Percentiles rank a stretch among this genome's conserved stretches.
Evolutionary conservation across 2,888 invertebrate genomes (phyloP).

Genomic region (Eupithecia subfuscata): DNA sequence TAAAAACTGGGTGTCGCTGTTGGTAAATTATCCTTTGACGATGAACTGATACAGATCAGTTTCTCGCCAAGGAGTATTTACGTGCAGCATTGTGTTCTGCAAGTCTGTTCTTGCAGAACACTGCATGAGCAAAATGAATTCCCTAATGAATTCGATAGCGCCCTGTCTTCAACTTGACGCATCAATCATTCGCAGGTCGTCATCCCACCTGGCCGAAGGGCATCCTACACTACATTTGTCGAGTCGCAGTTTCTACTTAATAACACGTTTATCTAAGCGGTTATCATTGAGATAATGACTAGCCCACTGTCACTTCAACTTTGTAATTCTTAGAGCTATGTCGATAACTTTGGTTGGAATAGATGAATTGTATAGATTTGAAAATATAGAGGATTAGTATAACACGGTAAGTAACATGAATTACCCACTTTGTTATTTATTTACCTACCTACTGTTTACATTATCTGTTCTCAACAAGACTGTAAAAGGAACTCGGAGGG

Average conservation of each 20-base stretch:
- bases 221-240: background rate
- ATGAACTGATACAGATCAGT: background rate
- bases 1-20: constrained; percentile 31
- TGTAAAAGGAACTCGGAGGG: constrained; percentile 53
- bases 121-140: no score
- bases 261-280: no score
- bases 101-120: no score
- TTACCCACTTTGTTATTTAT: background rate
- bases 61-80: background rate
- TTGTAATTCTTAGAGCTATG: background rate
- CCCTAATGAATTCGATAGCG: background rate
- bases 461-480: constrained; percentile 24
- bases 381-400: background rate
- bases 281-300: no score
- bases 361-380: background rate
- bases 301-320: background rate
- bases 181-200: background rate
- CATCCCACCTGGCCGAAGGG: background rate
- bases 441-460: constrained; percentile 10
- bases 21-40: background rate
- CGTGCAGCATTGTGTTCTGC: no score
- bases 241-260: background rate
- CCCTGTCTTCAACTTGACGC: background rate
- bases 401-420: background rate
- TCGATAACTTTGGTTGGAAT: background rate